Percentiles rank a stretch among this genome's conserved stretches.
Conservation (phyloP, 2,888 invertebrate genomes). For the Eurois occulta region DNA sequence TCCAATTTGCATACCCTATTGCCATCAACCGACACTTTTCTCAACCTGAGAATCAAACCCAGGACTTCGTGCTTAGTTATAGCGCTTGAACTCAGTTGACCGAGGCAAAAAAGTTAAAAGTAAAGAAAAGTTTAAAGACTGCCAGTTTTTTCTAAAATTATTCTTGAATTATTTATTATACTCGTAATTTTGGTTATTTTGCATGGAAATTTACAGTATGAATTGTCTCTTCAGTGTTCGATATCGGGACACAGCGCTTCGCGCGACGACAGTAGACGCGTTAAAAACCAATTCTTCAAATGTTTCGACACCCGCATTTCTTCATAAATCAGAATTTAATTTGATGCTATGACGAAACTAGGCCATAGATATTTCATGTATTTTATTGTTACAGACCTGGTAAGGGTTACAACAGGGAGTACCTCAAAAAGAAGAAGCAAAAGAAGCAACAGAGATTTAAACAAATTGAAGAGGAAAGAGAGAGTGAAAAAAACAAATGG, state of each 20-base stretch:
- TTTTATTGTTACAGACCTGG: constrained; percentile 90
- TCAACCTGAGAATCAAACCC: background rate
- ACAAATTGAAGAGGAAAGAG: constrained; percentile 98
- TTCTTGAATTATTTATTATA: background rate
- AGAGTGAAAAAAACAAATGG: constrained; percentile 99
- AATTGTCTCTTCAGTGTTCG: background rate
- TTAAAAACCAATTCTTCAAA: background rate
- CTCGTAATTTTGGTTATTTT: constrained; percentile 4
- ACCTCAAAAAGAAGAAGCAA: constrained; percentile 98
- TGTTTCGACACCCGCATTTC: background rate
- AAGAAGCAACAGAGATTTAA: constrained; percentile 98
- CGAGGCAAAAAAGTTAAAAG: too few species aligned
- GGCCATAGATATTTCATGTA: background rate
- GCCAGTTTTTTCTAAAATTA: background rate
- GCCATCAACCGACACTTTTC: background rate
- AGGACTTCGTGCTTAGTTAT: background rate
- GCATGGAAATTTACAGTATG: background rate
- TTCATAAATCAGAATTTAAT: background rate
- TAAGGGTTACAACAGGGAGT: constrained; percentile 96
- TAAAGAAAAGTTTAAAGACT: too few species aligned
- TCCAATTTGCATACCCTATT: background rate
- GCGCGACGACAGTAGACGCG: background rate
- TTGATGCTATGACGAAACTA: background rate
- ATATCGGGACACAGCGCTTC: background rate
- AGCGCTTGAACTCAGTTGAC: background rate